Evolutionary conservation across 2,113 vertebrate genomes (phyloP).

Genomic region (Gobio gobio): DNA sequence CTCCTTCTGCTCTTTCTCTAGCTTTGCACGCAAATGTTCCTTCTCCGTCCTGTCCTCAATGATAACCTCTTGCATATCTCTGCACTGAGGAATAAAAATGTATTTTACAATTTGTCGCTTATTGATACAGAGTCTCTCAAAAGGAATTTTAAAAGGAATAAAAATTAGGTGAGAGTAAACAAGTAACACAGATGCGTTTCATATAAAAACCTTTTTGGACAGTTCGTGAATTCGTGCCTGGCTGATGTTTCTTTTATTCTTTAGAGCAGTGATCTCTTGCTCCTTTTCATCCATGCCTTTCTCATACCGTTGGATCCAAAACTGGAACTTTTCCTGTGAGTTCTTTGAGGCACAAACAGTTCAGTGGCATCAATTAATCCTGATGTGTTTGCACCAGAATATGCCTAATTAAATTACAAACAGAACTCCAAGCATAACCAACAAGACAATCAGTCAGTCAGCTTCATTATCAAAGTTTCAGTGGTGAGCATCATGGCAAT

Average conservation of each 20-base stretch:
- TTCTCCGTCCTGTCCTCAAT: conserved; percentile 80
- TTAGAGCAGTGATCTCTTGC: conserved; percentile 73
- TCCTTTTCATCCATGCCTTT: conserved; percentile 80
- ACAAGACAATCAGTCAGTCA: neutral
- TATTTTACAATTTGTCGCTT: neutral
- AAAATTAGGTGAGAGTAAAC: neutral
- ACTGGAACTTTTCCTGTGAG: conserved; percentile 78
- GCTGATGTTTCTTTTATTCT: conserved; percentile 73
- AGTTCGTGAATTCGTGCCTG: conserved; percentile 72
- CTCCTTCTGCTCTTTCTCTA: conserved; percentile 72
- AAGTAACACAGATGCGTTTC: neutral
- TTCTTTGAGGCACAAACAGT: conserved; percentile 63
- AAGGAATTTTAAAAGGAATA: neutral
- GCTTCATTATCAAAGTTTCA: neutral
- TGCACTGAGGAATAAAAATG: conserved; percentile 68
- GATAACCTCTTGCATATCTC: conserved; percentile 75
- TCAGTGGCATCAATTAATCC: neutral
- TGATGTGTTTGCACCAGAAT: neutral
- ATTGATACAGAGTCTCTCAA: neutral
- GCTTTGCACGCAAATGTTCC: conserved; percentile 66
- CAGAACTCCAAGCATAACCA: neutral
- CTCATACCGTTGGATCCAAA: conserved; percentile 83
- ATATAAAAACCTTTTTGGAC: conserved; percentile 71
- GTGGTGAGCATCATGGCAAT: neutral
- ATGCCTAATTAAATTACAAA: neutral